A percentile compares a stretch with the other conserved stretches of the same genome.
phyloP scores from a whole-genome alignment of 2,888 invertebrate genomes.

The Tetheella fluctuosa region DNA sequence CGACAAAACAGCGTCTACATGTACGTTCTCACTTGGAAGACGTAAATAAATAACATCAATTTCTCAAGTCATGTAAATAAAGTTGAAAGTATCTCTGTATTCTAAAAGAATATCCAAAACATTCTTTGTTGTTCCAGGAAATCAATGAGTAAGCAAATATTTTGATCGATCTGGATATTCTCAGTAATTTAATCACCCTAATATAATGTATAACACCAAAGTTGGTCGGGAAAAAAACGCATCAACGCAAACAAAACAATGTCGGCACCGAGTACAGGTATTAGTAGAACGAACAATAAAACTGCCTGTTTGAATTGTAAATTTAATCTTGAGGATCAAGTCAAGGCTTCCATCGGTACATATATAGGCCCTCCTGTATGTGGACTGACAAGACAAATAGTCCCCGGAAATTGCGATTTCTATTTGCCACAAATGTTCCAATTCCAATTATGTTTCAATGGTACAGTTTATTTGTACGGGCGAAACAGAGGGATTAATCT shows the following conservation, averaged over 20 bases:
- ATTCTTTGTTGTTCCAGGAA: background rate
- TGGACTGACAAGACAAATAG: slow-evolving; percentile 19
- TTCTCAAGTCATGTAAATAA: background rate
- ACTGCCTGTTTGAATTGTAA: slow-evolving; percentile 4
- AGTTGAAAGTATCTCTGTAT: background rate
- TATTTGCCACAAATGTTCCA: slow-evolving; percentile 18
- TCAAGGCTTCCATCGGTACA: background rate
- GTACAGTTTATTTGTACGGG: background rate
- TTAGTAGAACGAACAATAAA: background rate
- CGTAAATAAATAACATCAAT: slow-evolving; percentile 1
- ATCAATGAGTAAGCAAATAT: background rate
- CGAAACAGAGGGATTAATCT: background rate
- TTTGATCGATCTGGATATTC: background rate
- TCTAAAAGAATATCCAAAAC: background rate
- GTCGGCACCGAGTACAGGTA: background rate
- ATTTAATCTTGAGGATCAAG: background rate
- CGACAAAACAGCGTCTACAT: background rate
- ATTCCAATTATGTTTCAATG: slow-evolving; percentile 17
- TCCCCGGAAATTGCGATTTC: slow-evolving; percentile 19
- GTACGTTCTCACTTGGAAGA: background rate
- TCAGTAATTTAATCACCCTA: background rate
- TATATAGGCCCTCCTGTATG: background rate
- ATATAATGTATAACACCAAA: background rate
- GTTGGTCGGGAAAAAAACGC: background rate
- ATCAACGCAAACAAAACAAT: background rate